Evolutionary conservation across 2,888 invertebrate species (phyloP), one percentile per base, ranked within the genome.

Genomic region (Apodemia zela): DNA sequence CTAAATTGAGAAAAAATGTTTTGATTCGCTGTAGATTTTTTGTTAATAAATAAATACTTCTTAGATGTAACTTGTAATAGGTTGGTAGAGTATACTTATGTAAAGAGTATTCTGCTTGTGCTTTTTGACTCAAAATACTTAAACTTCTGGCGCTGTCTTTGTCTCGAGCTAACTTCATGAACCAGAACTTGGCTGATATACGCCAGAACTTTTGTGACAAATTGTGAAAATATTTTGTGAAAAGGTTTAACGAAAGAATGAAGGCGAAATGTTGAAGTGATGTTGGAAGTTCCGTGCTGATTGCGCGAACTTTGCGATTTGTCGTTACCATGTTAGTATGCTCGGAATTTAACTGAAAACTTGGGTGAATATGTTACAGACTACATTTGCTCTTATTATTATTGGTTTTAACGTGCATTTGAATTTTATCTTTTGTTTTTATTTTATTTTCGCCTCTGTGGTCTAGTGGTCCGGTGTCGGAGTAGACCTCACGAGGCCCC

Each of bases 141-240:
- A 65, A 73, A 75, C 71, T 72, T 71, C 70, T 71, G 73, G 74
- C 72, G 75, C 71, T 70, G 69, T 75, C 70, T 67, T 67, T 62
- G 60, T 51, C 60, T 61, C 59, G 64, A 66, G 60, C 64, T 61
- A 13, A 65, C 63, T 65, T 60, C 61, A 67, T 67, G 68, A 72
- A 72, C 68, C 65, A 67, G 69, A 69, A 70, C 68, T 68, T 65
- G 62, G 17, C 64, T 63, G 65, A 66, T 65, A 63, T 65, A 66
- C 61, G 63, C 42, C 35, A 64, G 58, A 69, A 68, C 65, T 69
- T 71, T 70, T 67, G 60, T 62, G 67, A 68, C 69, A 71, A 73
- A 69, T 72, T 71, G 69, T 69, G 67, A 70, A 72, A 70, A 72
- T 68, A 71, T 71, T 68, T 71, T 61, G 60, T 49, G 49, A 49